A percentile compares a stretch with the other conserved stretches of the same genome.
Conservation (phyloP, 2,797 vertebrate genomes). For the Clarias platycephalus region DNA sequence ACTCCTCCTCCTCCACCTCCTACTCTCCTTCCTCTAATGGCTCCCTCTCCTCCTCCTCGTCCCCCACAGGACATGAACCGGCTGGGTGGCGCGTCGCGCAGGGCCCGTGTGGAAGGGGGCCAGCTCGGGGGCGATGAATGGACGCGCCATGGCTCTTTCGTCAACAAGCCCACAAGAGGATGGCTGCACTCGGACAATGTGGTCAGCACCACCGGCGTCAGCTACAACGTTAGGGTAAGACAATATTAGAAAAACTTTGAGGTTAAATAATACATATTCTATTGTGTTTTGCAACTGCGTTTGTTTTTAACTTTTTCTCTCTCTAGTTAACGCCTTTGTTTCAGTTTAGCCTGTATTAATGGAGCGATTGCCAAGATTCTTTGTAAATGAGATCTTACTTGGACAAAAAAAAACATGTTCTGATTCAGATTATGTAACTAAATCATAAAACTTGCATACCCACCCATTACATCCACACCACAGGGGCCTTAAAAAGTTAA, state of each 20-base stretch:
- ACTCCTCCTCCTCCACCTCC: slow-evolving; percentile 76
- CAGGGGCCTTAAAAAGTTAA: background rate
- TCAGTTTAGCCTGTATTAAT: background rate
- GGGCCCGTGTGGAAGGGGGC: slow-evolving; percentile 95
- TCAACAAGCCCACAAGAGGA: slow-evolving; percentile 94
- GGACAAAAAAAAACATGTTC: no score
- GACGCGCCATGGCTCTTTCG: slow-evolving; percentile 97
- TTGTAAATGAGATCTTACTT: background rate
- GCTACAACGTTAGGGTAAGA: slow-evolving; percentile 90
- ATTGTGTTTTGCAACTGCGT: background rate
- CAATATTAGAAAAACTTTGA: background rate
- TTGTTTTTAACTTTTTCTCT: background rate
- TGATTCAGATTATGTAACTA: slow-evolving; percentile 1
- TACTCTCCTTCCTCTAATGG: slow-evolving; percentile 74
- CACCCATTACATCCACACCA: background rate
- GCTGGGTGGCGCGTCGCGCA: slow-evolving; percentile 88
- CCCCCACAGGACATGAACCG: slow-evolving; percentile 98
- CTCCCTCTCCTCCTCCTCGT: slow-evolving; percentile 80
- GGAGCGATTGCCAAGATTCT: background rate
- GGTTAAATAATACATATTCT: background rate
- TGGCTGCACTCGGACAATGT: slow-evolving; percentile 95
- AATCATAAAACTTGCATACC: background rate
- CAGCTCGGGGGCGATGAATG: slow-evolving; percentile 97
- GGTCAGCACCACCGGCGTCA: slow-evolving; percentile 92
- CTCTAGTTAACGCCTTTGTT: background rate